Evolutionary conservation across 92 coral and sea anemone genomes (phyloP).

Genomic region (Isaurus tuberculatus): DNA sequence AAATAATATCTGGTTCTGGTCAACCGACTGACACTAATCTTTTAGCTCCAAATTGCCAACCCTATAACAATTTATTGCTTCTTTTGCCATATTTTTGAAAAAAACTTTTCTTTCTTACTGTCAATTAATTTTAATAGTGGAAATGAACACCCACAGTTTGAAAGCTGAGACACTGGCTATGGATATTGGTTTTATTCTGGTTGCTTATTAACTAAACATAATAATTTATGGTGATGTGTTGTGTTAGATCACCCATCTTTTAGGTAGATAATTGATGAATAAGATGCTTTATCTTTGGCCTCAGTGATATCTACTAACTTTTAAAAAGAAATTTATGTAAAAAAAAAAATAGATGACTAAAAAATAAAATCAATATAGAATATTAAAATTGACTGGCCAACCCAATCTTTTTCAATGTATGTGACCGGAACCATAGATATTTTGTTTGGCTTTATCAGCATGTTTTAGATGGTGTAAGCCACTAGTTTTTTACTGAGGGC

Average conservation of each 20-base stretch:
- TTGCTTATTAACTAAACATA: conserved; percentile 9
- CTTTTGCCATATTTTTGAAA: neutral
- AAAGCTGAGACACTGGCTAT: conserved; percentile 21
- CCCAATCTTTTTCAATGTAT: neutral
- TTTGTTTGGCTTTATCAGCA: neutral
- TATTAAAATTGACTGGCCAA: neutral
- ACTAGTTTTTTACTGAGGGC: neutral
- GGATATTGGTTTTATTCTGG: conserved; percentile 3
- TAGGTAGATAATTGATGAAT: neutral
- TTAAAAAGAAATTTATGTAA: conserved; percentile 9
- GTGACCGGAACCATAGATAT: neutral
- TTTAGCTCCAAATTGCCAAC: neutral
- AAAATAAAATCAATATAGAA: neutral
- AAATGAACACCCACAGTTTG: conserved; percentile 2
- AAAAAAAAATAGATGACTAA: neutral
- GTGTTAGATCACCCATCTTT: conserved; percentile 3
- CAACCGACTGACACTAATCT: neutral
- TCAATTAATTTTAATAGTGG: conserved; percentile 16
- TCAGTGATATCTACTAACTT: conserved; percentile 8
- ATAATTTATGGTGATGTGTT: conserved; percentile 4
- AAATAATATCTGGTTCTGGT: neutral
- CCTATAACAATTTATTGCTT: neutral
- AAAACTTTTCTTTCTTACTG: conserved; percentile 1
- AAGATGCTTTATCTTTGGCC: conserved; percentile 4
- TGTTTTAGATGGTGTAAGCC: neutral